A percentile compares a stretch with the other conserved stretches of the same genome.
These are phyloP conservation scores for Cyanoderma ruficeps DNA, from an alignment of 2,113 vertebrate species.

Conservation along the genomic window DNA sequence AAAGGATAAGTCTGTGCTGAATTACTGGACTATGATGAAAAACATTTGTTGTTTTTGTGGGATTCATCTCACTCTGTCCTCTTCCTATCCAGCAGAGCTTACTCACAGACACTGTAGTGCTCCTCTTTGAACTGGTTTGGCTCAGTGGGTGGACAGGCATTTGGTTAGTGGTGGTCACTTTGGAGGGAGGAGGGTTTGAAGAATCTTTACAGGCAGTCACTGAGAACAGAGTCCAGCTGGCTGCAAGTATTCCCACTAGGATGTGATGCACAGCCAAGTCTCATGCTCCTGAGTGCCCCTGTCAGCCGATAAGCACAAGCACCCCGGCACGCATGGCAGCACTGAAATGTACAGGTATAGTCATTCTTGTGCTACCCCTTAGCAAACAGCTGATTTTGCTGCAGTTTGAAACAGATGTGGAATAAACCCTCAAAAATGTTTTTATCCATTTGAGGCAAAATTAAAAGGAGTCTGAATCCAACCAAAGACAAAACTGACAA, in stretches of 20 bases:
- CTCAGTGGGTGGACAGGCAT: background rate
- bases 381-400: background rate
- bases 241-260: background rate
- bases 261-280: background rate
- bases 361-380: background rate
- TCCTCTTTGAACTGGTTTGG: constrained; percentile 21
- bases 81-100: background rate
- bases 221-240: background rate
- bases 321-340: background rate
- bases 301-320: background rate
- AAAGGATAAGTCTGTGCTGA: constrained; percentile 5
- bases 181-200: background rate
- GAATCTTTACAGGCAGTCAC: background rate
- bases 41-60: constrained; percentile 15
- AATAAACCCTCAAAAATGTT: background rate
- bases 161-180: background rate
- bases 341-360: background rate
- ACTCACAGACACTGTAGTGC: background rate
- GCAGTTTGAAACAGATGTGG: background rate
- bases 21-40: constrained; percentile 33
- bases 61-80: background rate
- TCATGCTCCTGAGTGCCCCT: background rate
- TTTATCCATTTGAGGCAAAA: background rate
- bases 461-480: background rate
- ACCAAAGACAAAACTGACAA: background rate